Conservation (phyloP, 2,888 invertebrate species). For the Xestia rhomboidea region DNA sequence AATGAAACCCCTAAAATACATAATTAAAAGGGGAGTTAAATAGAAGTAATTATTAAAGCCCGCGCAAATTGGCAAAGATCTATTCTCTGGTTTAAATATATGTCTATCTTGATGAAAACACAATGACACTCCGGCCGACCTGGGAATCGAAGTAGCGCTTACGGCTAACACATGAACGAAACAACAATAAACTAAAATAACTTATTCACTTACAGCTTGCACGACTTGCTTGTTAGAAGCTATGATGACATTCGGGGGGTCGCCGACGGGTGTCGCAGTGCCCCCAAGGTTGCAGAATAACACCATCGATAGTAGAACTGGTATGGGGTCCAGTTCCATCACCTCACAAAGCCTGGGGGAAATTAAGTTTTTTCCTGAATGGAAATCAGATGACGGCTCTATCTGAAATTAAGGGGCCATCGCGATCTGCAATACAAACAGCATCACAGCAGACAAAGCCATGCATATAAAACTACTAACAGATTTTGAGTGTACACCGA, state of each 20-base stretch:
- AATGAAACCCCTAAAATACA: too few species aligned
- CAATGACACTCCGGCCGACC: too few species aligned
- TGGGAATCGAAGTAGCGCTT: neutral
- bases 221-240: conserved; percentile 94
- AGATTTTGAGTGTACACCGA: too few species aligned
- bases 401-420: too few species aligned
- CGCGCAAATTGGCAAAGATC: neutral
- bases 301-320: conserved; percentile 96
- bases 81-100: too few species aligned
- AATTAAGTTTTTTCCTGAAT: neutral
- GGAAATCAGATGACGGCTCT: neutral
- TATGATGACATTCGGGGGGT: conserved; percentile 98
- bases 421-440: neutral
- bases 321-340: conserved; percentile 96
- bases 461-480: too few species aligned
- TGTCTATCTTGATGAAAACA: too few species aligned
- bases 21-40: neutral
- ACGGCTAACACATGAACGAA: neutral
- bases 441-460: too few species aligned
- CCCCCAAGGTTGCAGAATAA: conserved; percentile 97
- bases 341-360: conserved; percentile 94
- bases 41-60: neutral
- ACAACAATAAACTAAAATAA: neutral
- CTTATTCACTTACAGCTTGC: conserved; percentile 90
- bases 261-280: conserved; percentile 96